phyloP scores from a whole-genome alignment of 1,140 invertebrate species.

The Rhagoletis pomonella region DNA sequence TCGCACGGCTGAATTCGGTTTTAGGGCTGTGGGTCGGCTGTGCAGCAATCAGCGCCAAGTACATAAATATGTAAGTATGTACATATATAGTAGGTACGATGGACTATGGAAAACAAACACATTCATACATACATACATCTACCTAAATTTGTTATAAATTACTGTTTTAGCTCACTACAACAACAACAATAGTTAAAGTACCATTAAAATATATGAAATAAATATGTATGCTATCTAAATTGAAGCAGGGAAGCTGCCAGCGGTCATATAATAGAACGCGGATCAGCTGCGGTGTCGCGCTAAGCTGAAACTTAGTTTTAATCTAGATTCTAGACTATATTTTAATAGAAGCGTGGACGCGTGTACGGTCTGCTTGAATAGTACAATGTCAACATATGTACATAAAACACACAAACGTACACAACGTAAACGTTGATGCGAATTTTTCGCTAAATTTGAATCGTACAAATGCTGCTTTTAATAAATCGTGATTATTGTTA shows the following conservation, averaged over 20 bases:
- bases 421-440: not conserved
- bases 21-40: slow-evolving; percentile 38
- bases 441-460: not conserved
- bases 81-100: not conserved
- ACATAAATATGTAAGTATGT: not conserved
- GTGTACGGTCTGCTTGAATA: not conserved
- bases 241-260: not conserved
- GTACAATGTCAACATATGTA: not conserved
- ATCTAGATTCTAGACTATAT: not conserved
- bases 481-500: not conserved
- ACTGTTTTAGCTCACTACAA: not conserved
- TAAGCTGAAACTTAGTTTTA: not conserved
- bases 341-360: slow-evolving; percentile 19
- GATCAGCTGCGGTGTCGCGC: not conserved
- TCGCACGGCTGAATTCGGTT: slow-evolving; percentile 19
- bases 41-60: not conserved
- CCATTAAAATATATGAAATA: slow-evolving; percentile 28
- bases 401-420: not conserved
- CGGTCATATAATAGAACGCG: not conserved
- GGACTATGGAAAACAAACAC: not conserved
- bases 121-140: not conserved
- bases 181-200: slow-evolving; percentile 47
- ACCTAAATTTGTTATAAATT: not conserved
- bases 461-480: not conserved
- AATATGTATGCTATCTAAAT: not conserved